phyloP scores from a whole-genome alignment of 2,797 vertebrate species.

The Poeciliopsis paucimaculata region DNA sequence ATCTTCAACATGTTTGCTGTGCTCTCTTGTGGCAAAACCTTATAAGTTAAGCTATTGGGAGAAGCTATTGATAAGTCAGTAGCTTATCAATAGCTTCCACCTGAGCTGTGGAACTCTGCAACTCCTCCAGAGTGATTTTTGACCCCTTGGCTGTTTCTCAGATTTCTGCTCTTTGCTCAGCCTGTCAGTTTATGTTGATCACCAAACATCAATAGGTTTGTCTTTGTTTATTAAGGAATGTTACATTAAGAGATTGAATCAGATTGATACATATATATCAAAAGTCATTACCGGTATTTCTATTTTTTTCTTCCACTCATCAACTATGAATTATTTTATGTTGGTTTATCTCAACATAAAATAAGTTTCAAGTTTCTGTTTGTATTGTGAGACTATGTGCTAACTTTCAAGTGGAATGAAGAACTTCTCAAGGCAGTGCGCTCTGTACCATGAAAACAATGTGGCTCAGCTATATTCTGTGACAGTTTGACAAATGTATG shows the following conservation, averaged over 20 bases:
- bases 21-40: background rate
- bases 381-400: background rate
- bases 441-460: background rate
- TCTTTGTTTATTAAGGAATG: background rate
- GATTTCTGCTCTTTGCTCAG: background rate
- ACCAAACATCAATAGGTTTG: background rate
- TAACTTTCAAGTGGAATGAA: background rate
- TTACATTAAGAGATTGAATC: background rate
- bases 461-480: background rate
- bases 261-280: background rate
- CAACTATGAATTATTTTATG: background rate
- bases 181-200: background rate
- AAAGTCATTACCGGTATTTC: background rate
- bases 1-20: background rate
- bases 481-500: conserved; percentile 17
- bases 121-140: background rate
- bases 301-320: background rate
- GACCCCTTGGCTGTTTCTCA: background rate
- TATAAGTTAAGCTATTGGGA: too few relatives aligned
- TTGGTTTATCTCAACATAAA: background rate
- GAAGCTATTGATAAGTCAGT: background rate
- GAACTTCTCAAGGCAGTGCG: background rate
- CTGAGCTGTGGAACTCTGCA: background rate
- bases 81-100: background rate
- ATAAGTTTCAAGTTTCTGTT: background rate